Conservation (phyloP, 2,113 vertebrate genomes). For the Physeter macrocephalus region DNA sequence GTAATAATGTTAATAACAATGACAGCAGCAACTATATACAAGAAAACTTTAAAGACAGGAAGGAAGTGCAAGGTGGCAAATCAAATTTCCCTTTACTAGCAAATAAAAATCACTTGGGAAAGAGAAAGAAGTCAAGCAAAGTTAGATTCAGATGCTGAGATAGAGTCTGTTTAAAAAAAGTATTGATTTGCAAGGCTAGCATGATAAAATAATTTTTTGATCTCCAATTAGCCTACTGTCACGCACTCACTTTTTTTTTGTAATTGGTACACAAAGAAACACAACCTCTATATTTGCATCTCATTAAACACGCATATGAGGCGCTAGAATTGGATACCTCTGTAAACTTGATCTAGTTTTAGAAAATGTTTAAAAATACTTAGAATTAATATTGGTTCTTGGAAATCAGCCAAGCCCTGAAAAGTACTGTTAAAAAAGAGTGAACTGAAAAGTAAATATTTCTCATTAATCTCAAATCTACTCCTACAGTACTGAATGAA, state of each 20-base stretch:
- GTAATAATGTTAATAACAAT: conserved; percentile 12
- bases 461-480: conserved; percentile 54
- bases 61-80: not conserved
- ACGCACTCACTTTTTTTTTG: not conserved
- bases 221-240: not conserved
- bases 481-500: conserved; percentile 56
- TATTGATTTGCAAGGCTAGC: not conserved
- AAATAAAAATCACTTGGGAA: conserved; percentile 6
- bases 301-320: conserved; percentile 40
- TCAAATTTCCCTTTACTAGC: not conserved
- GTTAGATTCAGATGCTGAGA: not conserved
- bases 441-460: conserved; percentile 57
- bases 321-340: conserved; percentile 31
- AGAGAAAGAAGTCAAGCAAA: not conserved
- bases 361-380: conserved; percentile 63
- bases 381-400: conserved; percentile 72
- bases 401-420: conserved; percentile 26
- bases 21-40: not conserved
- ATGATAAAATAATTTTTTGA: not conserved
- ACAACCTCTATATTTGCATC: conserved; percentile 39
- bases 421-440: conserved; percentile 21
- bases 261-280: not conserved
- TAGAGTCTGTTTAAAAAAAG: not conserved
- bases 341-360: conserved; percentile 59
- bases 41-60: not conserved